Conservation (phyloP, 2,888 invertebrate species). For the Ophion obscuratus region DNA sequence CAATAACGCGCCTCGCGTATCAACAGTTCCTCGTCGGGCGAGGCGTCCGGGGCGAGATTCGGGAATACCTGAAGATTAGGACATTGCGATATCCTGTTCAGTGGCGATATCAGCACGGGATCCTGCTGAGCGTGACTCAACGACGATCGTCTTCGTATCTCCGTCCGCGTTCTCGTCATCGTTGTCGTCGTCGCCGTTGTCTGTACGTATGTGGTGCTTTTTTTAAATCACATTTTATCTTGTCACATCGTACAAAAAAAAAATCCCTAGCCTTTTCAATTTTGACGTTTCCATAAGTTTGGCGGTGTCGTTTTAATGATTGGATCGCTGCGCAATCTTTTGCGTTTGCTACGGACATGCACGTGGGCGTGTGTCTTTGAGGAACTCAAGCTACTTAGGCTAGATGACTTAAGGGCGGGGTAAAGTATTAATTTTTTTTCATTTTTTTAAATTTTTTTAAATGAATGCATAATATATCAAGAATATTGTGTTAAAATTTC, state of each 20-base stretch:
- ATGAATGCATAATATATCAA: too few species aligned
- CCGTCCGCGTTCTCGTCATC: conserved; percentile 37
- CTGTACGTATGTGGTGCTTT: conserved; percentile 23
- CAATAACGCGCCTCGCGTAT: conserved; percentile 92
- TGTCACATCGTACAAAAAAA: background rate
- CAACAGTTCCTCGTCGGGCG: conserved; percentile 90
- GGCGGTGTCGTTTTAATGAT: background rate
- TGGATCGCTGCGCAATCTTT: too few species aligned
- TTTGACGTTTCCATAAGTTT: background rate
- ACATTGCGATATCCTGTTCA: conserved; percentile 63
- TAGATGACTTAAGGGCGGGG: too few species aligned
- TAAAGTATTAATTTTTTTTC: too few species aligned
- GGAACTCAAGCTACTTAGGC: too few species aligned
- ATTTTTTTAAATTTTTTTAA: too few species aligned
- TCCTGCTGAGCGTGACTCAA: conserved; percentile 63
- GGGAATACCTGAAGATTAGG: conserved; percentile 77
- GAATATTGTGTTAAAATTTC: too few species aligned
- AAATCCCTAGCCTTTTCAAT: background rate
- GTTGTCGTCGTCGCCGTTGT: conserved; percentile 37
- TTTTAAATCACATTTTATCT: conserved; percentile 10
- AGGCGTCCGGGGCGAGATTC: conserved; percentile 85
- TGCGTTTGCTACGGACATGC: too few species aligned
- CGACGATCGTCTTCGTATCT: conserved; percentile 63
- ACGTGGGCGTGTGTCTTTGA: too few species aligned
- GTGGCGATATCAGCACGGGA: conserved; percentile 54